Evolutionary conservation across 64 coral and sea anemone species (phyloP).

Genomic region (Montipora sp.): DNA sequence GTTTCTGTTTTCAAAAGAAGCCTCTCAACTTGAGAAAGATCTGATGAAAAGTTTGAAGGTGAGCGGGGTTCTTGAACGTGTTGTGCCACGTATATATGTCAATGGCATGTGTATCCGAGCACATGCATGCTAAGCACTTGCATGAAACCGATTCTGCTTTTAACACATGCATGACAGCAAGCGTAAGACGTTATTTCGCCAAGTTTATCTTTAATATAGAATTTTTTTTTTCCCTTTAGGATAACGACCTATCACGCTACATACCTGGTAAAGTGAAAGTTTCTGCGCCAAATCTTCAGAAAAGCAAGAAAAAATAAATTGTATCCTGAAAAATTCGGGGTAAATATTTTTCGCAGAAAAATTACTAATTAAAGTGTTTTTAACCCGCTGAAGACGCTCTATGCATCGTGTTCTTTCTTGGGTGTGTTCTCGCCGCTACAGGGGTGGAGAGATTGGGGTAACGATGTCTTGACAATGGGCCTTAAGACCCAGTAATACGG

Average conservation of each 20-base stretch:
- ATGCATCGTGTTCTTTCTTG: no score
- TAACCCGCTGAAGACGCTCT: background rate
- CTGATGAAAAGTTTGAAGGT: constrained; percentile 98
- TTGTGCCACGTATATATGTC: background rate
- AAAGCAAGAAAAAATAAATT: constrained; percentile 63
- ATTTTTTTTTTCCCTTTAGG: constrained; percentile 61
- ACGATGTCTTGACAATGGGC: no score
- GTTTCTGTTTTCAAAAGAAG: constrained; percentile 85
- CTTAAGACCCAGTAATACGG: no score
- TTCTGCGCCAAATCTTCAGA: constrained; percentile 95
- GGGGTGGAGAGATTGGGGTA: no score
- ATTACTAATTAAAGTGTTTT: background rate
- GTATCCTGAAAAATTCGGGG: no score
- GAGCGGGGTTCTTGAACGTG: background rate
- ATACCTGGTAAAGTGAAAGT: constrained; percentile 99
- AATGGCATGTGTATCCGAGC: no score
- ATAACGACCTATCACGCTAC: constrained; percentile 88
- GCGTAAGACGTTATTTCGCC: background rate
- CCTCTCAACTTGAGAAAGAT: constrained; percentile 86
- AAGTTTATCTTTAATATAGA: background rate
- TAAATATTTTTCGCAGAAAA: background rate
- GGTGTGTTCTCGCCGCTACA: no score
- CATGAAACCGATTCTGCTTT: no score
- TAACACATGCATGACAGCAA: no score
- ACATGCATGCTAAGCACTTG: no score